These are phyloP conservation scores for Ferdinandea cuprea DNA, from an alignment of 2,888 invertebrate species.

Conservation along the genomic window DNA sequence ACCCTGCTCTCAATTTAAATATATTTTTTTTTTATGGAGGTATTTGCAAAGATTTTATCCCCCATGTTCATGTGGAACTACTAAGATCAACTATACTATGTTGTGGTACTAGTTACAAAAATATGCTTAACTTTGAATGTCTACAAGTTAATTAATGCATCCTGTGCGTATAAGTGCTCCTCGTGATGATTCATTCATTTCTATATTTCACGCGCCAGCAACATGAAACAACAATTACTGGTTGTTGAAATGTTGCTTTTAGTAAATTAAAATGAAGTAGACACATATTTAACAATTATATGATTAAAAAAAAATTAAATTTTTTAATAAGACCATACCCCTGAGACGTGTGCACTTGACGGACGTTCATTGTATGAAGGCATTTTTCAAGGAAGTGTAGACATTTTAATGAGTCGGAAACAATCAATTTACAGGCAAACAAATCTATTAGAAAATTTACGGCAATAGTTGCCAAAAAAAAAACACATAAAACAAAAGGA, in stretches of 20 bases:
- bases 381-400: constrained; percentile 24
- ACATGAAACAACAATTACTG: constrained; percentile 55
- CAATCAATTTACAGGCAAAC: constrained; percentile 37
- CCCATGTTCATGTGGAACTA: constrained; percentile 4
- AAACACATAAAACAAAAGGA: constrained; percentile 2
- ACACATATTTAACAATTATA: constrained; percentile 63
- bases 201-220: constrained; percentile 48
- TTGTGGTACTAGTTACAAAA: constrained; percentile 7
- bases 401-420: constrained; percentile 13
- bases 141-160: constrained; percentile 70
- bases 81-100: constrained; percentile 19
- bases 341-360: constrained; percentile 31
- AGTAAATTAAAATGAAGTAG: constrained; percentile 59
- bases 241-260: constrained; percentile 31
- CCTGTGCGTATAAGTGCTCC: constrained; percentile 63
- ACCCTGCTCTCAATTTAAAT: constrained; percentile 70
- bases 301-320: constrained; percentile 28
- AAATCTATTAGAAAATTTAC: not conserved
- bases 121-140: constrained; percentile 38
- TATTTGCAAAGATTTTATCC: constrained; percentile 58
- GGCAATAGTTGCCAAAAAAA: constrained; percentile 1
- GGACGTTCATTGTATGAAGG: constrained; percentile 2
- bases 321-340: constrained; percentile 2
- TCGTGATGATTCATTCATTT: constrained; percentile 53
- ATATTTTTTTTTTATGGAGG: constrained; percentile 18